These are phyloP conservation scores for Zophobas morio DNA, from an alignment of 1,140 invertebrate species.

Conservation along the genomic window DNA sequence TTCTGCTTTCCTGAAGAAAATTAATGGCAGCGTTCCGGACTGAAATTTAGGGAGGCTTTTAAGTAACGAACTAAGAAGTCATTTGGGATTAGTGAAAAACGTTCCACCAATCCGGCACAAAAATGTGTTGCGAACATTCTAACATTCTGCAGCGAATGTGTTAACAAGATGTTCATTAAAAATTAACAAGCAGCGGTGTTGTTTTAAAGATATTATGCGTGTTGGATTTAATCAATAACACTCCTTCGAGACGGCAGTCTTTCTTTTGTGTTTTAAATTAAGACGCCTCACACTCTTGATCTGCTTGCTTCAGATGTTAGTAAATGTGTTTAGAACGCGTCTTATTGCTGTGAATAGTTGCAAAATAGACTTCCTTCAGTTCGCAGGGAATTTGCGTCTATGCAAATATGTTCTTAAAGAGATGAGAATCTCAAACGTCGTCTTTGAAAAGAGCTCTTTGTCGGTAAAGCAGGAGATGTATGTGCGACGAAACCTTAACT, in stretches of 20 bases:
- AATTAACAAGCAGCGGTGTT: background rate
- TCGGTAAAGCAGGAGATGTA: slow-evolving; percentile 2
- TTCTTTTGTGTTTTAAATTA: too few species aligned
- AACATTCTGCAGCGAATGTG: too few species aligned
- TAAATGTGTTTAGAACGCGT: slow-evolving; percentile 1
- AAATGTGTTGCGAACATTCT: too few species aligned
- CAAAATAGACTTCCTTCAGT: slow-evolving; percentile 10
- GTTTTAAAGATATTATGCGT: slow-evolving; percentile 1
- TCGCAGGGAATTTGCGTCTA: slow-evolving; percentile 6
- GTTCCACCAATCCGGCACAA: background rate
- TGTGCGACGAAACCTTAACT: background rate
- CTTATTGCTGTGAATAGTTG: slow-evolving; percentile 16
- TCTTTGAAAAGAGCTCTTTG: slow-evolving; percentile 19
- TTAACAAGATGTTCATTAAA: too few species aligned
- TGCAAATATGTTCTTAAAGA: slow-evolving; percentile 28
- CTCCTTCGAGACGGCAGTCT: too few species aligned
- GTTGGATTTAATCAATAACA: background rate
- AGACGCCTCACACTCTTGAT: too few species aligned
- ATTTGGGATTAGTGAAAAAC: background rate
- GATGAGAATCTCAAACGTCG: slow-evolving; percentile 35
- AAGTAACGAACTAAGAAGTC: slow-evolving; percentile 8
- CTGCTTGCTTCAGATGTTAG: too few species aligned
- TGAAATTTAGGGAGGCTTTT: slow-evolving; percentile 16
- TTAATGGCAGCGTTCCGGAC: slow-evolving; percentile 3
- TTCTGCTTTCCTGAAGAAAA: slow-evolving; percentile 13